Evolutionary conservation across 2,113 vertebrate species (phyloP), one percentile per base, ranked within the genome.

Genomic region (Zeus faber): DNA sequence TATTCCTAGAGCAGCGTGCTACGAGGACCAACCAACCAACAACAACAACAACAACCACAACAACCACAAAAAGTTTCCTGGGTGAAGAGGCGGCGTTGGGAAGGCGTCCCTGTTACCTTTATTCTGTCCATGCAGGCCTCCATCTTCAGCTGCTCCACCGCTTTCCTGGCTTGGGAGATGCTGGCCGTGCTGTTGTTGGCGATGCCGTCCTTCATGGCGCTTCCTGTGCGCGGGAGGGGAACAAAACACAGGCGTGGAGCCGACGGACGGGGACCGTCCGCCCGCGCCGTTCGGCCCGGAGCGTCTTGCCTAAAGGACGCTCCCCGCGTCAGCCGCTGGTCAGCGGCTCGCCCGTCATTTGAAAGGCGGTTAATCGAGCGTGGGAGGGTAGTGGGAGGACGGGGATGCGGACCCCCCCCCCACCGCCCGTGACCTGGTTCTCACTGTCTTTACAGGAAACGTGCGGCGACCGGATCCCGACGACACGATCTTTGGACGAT

Each of bases 131-230:
- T 96, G 72, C 95, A 97, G 54, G 96, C 96, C 82, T 99, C 96
- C 96, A 99, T 97, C 90, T 99, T 99, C 26, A 99, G 91, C 72
- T 99, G 96, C 66, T 99, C 96, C 83, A 99, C 96, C 22, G 95
- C 90, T 84, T 95, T 98, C 82, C 96, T 91, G 79, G 96, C 96
- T 72, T 97, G 94, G 58, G 95, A 97, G 91, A 98, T 98, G 86
- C 84, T 96, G 65, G 93, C 87, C 51, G 93, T 99, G 82, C 92
- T 98, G 90, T 93, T 94, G 69, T 87, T 96, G 54, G 92, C 89
- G 75, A 95, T 91, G 18, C 82, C 70, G 73, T 97, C 94, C 85
- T 96, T 97, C 93, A 95, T 94, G 78, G 77, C 85, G 77, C 76
- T 82, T 79, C 87, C 93, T 90, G 67, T 44, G 82, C 50, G 27